These are phyloP conservation scores for Hirtodrosophila histrioides DNA, from an alignment of 2,888 invertebrate genomes.

Conservation along the genomic window DNA sequence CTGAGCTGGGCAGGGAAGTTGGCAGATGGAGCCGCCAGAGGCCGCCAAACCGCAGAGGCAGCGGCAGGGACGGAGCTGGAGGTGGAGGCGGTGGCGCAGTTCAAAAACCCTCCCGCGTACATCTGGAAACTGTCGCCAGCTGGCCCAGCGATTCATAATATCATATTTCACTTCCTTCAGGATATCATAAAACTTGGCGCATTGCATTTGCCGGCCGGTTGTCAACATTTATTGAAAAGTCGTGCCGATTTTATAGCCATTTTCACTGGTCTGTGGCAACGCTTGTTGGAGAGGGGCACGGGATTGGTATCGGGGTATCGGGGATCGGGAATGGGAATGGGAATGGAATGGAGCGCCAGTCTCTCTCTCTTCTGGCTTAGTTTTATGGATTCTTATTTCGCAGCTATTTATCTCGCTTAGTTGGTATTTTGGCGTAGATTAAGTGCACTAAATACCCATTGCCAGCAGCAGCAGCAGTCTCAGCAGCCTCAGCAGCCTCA, in stretches of 20 bases:
- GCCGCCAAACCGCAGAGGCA: too few species aligned
- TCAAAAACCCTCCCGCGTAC: slow-evolving; percentile 48
- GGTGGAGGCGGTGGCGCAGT: slow-evolving; percentile 10
- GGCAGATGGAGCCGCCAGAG: too few species aligned
- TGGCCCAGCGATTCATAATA: slow-evolving; percentile 79
- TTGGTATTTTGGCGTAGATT: slow-evolving; percentile 82
- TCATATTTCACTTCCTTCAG: slow-evolving; percentile 85
- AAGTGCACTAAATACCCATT: slow-evolving; percentile 81
- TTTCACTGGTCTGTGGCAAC: slow-evolving; percentile 45
- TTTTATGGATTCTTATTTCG: slow-evolving; percentile 81
- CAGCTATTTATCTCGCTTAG: slow-evolving; percentile 83
- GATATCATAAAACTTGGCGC: slow-evolving; percentile 84
- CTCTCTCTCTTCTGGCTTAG: slow-evolving; percentile 47
- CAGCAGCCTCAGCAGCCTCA: slow-evolving; percentile 15
- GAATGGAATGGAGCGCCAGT: slow-evolving; percentile 40
- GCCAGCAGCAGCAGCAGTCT: slow-evolving; percentile 45
- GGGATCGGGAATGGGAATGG: slow-evolving; percentile 1
- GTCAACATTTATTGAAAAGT: slow-evolving; percentile 85
- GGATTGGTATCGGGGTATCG: neutral
- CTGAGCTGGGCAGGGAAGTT: too few species aligned
- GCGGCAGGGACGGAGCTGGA: slow-evolving; percentile 35
- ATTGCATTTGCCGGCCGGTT: slow-evolving; percentile 73
- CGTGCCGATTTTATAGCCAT: slow-evolving; percentile 84
- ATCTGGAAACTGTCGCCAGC: slow-evolving; percentile 74
- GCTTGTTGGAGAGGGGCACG: too few species aligned